A percentile compares a stretch with the other conserved stretches of the same genome.
phyloP scores from a whole-genome alignment of 1,140 invertebrate species.

The Laupala kohalensis region DNA sequence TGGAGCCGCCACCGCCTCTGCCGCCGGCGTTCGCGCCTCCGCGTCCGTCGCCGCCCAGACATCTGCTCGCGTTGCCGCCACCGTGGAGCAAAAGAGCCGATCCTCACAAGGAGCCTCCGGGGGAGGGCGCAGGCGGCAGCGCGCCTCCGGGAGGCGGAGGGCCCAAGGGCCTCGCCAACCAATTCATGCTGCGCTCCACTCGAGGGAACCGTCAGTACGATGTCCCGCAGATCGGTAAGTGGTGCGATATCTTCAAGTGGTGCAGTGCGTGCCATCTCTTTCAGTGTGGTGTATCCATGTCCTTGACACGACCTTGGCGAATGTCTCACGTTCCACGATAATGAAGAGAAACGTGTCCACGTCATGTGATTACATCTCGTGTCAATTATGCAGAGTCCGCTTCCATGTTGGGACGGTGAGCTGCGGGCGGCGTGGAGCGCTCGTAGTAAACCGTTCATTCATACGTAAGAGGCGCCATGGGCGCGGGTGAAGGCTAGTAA shows the following conservation, averaged over 20 bases:
- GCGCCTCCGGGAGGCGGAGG: background rate
- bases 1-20: background rate
- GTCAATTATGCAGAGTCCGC: too few species aligned
- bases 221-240: conserved; percentile 21
- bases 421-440: too few species aligned
- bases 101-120: background rate
- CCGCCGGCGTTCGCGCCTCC: background rate
- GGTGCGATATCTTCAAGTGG: too few species aligned
- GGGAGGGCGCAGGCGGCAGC: background rate
- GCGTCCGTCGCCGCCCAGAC: background rate
- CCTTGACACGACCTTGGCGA: too few species aligned
- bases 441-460: too few species aligned
- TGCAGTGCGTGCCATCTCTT: background rate
- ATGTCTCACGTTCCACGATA: too few species aligned
- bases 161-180: conserved; percentile 5
- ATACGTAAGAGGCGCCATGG: too few species aligned
- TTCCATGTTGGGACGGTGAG: too few species aligned
- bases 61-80: background rate
- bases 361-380: too few species aligned
- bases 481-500: too few species aligned
- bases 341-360: too few species aligned
- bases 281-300: too few species aligned
- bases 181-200: conserved; percentile 6
- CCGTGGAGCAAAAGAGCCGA: background rate
- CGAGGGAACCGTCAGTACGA: conserved; percentile 18